Percentiles rank a stretch among this genome's conserved stretches.
phyloP scores from a whole-genome alignment of 64 coral and sea anemone species.

The Actinia equina region DNA sequence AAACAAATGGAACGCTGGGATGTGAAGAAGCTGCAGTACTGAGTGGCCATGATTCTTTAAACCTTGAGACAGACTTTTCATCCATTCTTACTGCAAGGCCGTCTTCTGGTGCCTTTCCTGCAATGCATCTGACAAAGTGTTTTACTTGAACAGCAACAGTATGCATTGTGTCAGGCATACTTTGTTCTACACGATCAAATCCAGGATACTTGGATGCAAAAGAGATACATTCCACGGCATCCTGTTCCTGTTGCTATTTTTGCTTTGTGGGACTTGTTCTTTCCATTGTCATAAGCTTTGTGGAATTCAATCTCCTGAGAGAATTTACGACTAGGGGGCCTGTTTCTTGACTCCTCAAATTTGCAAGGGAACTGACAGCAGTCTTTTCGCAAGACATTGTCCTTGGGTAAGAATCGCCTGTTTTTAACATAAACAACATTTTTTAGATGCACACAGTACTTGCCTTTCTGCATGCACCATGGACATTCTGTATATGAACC shows the following conservation, averaged over 20 bases:
- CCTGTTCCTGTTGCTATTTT: constrained; percentile 56
- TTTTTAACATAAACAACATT: constrained; percentile 33
- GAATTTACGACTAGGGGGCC: constrained; percentile 10
- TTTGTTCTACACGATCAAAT: constrained; percentile 47
- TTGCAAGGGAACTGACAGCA: neutral
- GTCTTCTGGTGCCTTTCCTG: constrained; percentile 59
- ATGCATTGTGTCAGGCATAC: constrained; percentile 52
- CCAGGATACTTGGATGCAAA: constrained; percentile 44
- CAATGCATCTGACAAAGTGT: constrained; percentile 30
- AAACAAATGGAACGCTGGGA: too few relatives aligned
- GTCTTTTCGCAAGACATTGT: constrained; percentile 27
- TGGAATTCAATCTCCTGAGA: constrained; percentile 29
- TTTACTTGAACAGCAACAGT: constrained; percentile 48
- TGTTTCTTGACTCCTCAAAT: constrained; percentile 19
- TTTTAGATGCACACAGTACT: constrained; percentile 15
- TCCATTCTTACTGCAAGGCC: constrained; percentile 5
- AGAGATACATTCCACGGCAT: constrained; percentile 32
- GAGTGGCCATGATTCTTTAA: constrained; percentile 39
- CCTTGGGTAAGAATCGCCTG: constrained; percentile 6
- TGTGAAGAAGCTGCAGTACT: too few relatives aligned
- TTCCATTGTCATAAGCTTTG: constrained; percentile 41
- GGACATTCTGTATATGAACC: constrained; percentile 30
- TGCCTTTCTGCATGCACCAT: constrained; percentile 30
- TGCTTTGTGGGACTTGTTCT: constrained; percentile 26
- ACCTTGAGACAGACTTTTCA: constrained; percentile 28